These are phyloP conservation scores for Etheostoma nigrum DNA, from an alignment of 2,797 vertebrate genomes.

Conservation along the genomic window DNA sequence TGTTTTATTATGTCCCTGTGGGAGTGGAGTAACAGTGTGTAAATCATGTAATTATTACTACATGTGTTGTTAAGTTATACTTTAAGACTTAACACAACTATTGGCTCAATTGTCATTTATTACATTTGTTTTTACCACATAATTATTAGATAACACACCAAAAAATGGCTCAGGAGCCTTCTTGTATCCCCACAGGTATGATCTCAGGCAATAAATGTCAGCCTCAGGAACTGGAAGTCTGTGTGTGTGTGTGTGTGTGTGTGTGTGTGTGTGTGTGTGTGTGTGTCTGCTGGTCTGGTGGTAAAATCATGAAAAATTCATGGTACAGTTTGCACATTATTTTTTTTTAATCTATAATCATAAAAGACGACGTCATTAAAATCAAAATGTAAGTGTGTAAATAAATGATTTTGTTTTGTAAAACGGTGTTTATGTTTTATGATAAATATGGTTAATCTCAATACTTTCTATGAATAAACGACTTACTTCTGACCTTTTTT, in stretches of 20 bases:
- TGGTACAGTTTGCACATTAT: conserved; percentile 73
- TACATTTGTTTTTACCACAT: background rate
- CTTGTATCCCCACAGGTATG: background rate
- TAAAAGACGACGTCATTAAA: conserved; percentile 13
- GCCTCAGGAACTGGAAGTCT: conserved; percentile 23
- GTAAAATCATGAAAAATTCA: conserved; percentile 45
- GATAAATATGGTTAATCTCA: background rate
- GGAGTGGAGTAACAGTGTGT: background rate
- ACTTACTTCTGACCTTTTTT: background rate
- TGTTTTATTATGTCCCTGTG: background rate
- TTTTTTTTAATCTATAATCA: conserved; percentile 38
- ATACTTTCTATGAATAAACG: background rate
- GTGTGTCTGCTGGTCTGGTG: conserved; percentile 3
- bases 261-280: background rate
- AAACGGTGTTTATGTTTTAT: conserved; percentile 15
- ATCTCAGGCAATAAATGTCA: conserved; percentile 19
- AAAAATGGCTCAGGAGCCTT: background rate
- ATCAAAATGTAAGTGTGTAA: conserved; percentile 60
- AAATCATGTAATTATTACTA: background rate
- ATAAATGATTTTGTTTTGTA: conserved; percentile 68
- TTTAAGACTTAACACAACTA: background rate
- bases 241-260: background rate
- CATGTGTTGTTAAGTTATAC: background rate
- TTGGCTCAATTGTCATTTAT: background rate
- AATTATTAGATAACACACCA: background rate